Evolutionary conservation across 1,140 invertebrate species (phyloP).

Genomic region (Papilio machaon): DNA sequence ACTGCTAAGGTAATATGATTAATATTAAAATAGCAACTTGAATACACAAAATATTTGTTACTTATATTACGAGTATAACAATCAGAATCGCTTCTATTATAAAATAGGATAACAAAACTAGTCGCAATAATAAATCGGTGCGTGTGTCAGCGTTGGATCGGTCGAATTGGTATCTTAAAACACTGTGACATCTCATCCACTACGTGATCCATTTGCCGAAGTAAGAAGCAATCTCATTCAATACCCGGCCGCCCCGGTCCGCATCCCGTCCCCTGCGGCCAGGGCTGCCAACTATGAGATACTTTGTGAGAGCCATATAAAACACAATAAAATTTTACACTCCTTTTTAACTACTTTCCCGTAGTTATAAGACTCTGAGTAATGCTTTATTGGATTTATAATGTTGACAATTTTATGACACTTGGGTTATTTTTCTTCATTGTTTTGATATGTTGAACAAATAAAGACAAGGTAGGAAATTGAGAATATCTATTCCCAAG

Average conservation of each 20-base stretch:
- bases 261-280: conserved; percentile 46
- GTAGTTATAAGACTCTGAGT: conserved; percentile 67
- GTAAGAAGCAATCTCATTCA: conserved; percentile 84
- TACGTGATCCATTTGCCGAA: conserved; percentile 83
- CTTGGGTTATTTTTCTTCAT: background rate
- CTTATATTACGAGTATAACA: background rate
- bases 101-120: conserved; percentile 38
- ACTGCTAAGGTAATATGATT: conserved; percentile 12
- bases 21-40: background rate
- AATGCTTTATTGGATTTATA: conserved; percentile 60
- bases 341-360: conserved; percentile 74
- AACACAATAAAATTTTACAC: conserved; percentile 76
- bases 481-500: background rate
- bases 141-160: conserved; percentile 53
- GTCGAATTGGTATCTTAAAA: conserved; percentile 81
- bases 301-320: conserved; percentile 69
- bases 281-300: conserved; percentile 75
- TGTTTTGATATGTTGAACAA: background rate
- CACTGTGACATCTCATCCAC: conserved; percentile 83
- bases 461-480: background rate
- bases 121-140: conserved; percentile 39
- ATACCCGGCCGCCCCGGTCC: conserved; percentile 70
- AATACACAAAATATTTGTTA: background rate
- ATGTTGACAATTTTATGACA: conserved; percentile 33
- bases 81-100: background rate